These are phyloP conservation scores for Oscheius sp. DNA, from an alignment of 2,888 invertebrate genomes.

Conservation along the genomic window DNA sequence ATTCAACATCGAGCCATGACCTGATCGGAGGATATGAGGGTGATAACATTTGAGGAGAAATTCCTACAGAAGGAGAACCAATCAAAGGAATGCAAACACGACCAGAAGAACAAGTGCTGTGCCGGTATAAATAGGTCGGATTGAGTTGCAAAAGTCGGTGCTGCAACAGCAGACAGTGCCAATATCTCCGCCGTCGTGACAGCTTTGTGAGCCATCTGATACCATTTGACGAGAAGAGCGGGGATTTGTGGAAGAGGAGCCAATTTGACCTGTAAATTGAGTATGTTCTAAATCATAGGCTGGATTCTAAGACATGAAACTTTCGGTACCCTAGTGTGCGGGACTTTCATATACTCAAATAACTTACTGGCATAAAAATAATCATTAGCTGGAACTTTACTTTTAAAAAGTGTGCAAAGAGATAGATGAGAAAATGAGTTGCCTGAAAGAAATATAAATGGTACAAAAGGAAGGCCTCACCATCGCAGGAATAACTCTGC, in stretches of 20 bases:
- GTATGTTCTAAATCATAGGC: neutral
- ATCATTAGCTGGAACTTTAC: conserved; percentile 18
- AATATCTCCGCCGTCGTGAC: conserved; percentile 53
- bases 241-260: conserved; percentile 15
- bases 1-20: neutral
- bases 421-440: conserved; percentile 53
- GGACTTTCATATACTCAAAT: neutral
- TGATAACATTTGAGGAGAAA: neutral
- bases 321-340: too few species aligned
- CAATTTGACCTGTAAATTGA: conserved; percentile 25
- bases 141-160: conserved; percentile 51
- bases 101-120: too few species aligned
- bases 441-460: conserved; percentile 38
- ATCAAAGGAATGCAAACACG: too few species aligned
- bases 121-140: neutral
- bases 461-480: neutral
- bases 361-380: conserved; percentile 31
- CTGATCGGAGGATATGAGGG: conserved; percentile 28
- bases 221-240: conserved; percentile 9
- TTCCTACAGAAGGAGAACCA: neutral
- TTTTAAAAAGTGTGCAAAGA: conserved; percentile 39
- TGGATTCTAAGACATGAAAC: too few species aligned
- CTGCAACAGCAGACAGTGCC: conserved; percentile 56
- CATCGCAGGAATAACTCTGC: conserved; percentile 50
- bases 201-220: conserved; percentile 39